These are phyloP conservation scores for Gymnosoma rotundatum DNA, from an alignment of 2,888 invertebrate species.

Conservation along the genomic window DNA sequence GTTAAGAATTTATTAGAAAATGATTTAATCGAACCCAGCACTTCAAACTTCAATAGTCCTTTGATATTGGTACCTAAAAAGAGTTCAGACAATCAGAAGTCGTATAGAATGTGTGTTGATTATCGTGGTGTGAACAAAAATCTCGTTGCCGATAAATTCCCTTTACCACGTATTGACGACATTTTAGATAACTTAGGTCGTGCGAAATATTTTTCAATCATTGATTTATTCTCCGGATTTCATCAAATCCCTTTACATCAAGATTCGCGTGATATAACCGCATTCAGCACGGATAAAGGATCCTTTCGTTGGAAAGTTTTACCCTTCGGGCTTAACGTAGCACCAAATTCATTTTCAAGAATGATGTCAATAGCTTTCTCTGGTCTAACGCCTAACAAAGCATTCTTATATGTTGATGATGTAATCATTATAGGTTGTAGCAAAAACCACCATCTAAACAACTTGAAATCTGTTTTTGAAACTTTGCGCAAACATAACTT, in stretches of 20 bases:
- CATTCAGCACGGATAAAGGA: constrained; percentile 6
- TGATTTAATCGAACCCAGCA: no score
- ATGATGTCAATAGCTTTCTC: constrained; percentile 74
- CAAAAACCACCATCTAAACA: constrained; percentile 43
- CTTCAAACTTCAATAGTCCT: no score
- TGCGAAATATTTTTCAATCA: not conserved
- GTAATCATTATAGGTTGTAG: constrained; percentile 60
- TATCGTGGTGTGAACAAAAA: no score
- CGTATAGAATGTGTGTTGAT: no score
- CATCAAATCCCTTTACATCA: constrained; percentile 9
- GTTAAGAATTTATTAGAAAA: no score
- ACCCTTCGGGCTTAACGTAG: constrained; percentile 74
- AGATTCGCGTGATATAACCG: constrained; percentile 12
- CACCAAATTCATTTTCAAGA: constrained; percentile 46
- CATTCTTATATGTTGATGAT: constrained; percentile 72
- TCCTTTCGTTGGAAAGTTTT: constrained; percentile 42
- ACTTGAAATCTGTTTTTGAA: constrained; percentile 48
- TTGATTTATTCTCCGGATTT: constrained; percentile 11
- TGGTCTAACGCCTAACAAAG: constrained; percentile 47
- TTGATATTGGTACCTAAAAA: no score
- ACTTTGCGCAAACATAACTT: constrained; percentile 43
- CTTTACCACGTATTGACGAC: not conserved
- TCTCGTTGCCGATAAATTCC: not conserved
- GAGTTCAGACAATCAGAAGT: not conserved
- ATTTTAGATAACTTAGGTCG: constrained; percentile 1